Evolutionary conservation across 2,888 invertebrate genomes (phyloP).

Genomic region (Gnatocerus cornutus): DNA sequence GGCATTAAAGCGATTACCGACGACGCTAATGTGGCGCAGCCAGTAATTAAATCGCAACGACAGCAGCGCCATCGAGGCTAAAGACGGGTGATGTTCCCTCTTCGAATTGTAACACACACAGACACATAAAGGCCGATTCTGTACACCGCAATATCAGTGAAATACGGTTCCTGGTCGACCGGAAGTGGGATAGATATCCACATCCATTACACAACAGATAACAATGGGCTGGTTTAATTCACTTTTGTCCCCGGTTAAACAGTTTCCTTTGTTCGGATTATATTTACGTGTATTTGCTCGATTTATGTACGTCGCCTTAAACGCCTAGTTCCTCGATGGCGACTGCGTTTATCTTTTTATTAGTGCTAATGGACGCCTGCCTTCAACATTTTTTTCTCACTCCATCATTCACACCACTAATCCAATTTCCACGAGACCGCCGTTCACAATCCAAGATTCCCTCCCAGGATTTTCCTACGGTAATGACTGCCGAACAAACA

Average conservation of each 20-base stretch:
- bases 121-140: constrained; percentile 12
- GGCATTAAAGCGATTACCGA: constrained; percentile 55
- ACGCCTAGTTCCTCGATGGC: constrained; percentile 45
- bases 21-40: constrained; percentile 53
- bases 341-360: constrained; percentile 58
- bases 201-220: constrained; percentile 69
- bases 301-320: constrained; percentile 63
- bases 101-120: constrained; percentile 39
- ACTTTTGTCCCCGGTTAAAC: constrained; percentile 68
- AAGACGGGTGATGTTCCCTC: constrained; percentile 4
- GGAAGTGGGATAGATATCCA: constrained; percentile 67
- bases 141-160: constrained; percentile 65
- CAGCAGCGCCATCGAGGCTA: constrained; percentile 6
- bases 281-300: constrained; percentile 64
- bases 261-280: constrained; percentile 68
- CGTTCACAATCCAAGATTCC: constrained; percentile 32
- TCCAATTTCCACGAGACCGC: constrained; percentile 35
- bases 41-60: constrained; percentile 53
- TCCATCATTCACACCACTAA: constrained; percentile 47
- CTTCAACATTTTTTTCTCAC: constrained; percentile 43
- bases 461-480: constrained; percentile 18
- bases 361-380: constrained; percentile 55
- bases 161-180: constrained; percentile 63
- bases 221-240: constrained; percentile 69
- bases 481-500: constrained; percentile 7